A percentile compares a stretch with the other conserved stretches of the same genome.
These are phyloP conservation scores for Leptogaster cylindrica DNA, from an alignment of 2,888 invertebrate species.

Conservation along the genomic window DNA sequence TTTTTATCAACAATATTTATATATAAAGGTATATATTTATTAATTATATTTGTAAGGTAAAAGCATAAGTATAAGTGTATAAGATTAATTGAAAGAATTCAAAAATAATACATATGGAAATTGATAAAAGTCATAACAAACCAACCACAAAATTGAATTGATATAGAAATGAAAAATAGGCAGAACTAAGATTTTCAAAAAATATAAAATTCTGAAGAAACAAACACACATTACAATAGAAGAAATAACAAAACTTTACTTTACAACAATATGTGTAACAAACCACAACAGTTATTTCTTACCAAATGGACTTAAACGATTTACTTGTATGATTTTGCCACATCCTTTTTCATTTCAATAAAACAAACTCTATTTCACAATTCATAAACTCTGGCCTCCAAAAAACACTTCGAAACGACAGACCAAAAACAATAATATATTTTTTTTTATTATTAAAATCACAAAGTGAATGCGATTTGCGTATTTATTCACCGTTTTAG, in stretches of 20 bases:
- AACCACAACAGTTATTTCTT: no score
- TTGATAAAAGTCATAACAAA: slow-evolving; percentile 26
- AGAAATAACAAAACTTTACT: background rate
- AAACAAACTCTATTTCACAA: background rate
- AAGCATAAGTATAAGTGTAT: slow-evolving; percentile 32
- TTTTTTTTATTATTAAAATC: no score
- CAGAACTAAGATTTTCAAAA: background rate
- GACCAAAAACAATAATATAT: no score
- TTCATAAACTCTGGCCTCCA: no score
- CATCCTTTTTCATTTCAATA: background rate
- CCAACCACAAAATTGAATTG: background rate
- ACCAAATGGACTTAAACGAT: no score
- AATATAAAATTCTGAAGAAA: background rate
- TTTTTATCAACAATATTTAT: slow-evolving; percentile 47
- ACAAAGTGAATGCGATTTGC: no score
- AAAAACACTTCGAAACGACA: no score
- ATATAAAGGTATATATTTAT: slow-evolving; percentile 44
- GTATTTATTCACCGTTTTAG: no score
- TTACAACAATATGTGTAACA: background rate
- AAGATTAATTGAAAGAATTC: slow-evolving; percentile 16
- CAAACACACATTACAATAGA: background rate
- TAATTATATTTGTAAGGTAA: slow-evolving; percentile 39
- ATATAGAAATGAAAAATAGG: background rate
- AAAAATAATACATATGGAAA: slow-evolving; percentile 18
- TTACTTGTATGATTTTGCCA: no score